A percentile compares a stretch with the other conserved stretches of the same genome.
Conservation (phyloP, 2,797 vertebrate genomes). For the Allobates femoralis region DNA sequence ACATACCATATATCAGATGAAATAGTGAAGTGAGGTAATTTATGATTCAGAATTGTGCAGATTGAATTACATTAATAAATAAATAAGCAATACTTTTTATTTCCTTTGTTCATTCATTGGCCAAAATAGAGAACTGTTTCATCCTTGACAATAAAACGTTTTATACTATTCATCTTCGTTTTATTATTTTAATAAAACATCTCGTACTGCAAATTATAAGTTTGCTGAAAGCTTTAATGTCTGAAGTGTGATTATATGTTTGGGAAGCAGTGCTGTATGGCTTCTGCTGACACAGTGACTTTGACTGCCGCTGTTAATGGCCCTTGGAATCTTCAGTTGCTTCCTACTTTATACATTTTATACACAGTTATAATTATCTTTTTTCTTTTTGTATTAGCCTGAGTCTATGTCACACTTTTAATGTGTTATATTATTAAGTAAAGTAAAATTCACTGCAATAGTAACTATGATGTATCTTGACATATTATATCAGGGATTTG, state of each 20-base stretch:
- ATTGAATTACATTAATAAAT: too few relatives aligned
- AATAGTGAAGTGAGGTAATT: too few relatives aligned
- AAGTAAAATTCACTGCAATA: not conserved
- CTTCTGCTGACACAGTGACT: not conserved
- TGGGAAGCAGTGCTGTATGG: not conserved
- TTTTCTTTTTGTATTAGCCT: not conserved
- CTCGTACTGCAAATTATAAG: not conserved
- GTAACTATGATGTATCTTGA: not conserved
- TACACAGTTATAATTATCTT: not conserved
- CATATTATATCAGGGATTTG: not conserved
- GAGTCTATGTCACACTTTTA: not conserved
- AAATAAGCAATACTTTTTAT: too few relatives aligned
- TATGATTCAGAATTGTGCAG: too few relatives aligned
- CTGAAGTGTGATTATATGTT: not conserved
- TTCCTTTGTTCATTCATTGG: too few relatives aligned
- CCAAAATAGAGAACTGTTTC: not conserved
- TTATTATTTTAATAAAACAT: constrained; percentile 5
- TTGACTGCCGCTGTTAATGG: constrained; percentile 1
- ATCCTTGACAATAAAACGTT: not conserved
- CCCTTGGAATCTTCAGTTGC: not conserved
- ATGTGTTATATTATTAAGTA: not conserved
- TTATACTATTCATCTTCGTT: not conserved
- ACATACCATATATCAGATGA: too few relatives aligned
- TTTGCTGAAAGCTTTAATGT: constrained; percentile 5
- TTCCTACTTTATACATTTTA: not conserved